Evolutionary conservation across 2,113 vertebrate genomes (phyloP).

Genomic region (Zosterops pallidus): DNA sequence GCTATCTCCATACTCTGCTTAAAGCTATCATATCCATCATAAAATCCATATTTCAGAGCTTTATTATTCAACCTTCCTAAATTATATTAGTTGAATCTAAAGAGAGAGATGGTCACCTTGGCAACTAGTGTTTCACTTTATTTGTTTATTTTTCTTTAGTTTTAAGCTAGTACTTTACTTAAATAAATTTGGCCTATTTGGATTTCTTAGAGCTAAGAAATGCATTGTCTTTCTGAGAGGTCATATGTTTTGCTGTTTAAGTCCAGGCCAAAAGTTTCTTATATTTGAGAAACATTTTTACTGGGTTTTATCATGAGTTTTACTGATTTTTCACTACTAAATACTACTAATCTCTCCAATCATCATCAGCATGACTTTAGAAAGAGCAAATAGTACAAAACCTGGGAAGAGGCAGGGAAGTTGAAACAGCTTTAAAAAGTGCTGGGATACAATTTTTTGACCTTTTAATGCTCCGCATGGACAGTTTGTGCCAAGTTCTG

Average conservation of each 20-base stretch:
- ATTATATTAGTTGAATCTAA: neutral
- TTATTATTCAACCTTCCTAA: neutral
- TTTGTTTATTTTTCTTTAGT: neutral
- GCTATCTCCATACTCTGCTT: neutral
- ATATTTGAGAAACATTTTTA: neutral
- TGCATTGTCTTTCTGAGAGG: neutral
- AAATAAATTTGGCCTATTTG: neutral
- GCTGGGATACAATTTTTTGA: neutral
- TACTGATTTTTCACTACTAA: neutral
- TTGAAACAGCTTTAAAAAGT: neutral
- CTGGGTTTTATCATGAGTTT: neutral
- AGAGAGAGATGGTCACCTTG: neutral
- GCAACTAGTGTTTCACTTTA: neutral
- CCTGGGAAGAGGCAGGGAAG: neutral
- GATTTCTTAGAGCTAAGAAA: neutral
- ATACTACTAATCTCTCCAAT: neutral
- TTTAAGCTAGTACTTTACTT: neutral
- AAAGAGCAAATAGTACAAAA: neutral
- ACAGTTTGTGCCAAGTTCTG: neutral
- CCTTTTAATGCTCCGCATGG: neutral
- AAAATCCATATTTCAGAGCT: neutral
- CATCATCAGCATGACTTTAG: neutral
- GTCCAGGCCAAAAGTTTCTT: neutral
- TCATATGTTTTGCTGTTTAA: neutral
- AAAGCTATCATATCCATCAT: neutral